Base-by-base conservation (phyloP, 2,888 invertebrate genomes). In the Labia minor region DNA sequence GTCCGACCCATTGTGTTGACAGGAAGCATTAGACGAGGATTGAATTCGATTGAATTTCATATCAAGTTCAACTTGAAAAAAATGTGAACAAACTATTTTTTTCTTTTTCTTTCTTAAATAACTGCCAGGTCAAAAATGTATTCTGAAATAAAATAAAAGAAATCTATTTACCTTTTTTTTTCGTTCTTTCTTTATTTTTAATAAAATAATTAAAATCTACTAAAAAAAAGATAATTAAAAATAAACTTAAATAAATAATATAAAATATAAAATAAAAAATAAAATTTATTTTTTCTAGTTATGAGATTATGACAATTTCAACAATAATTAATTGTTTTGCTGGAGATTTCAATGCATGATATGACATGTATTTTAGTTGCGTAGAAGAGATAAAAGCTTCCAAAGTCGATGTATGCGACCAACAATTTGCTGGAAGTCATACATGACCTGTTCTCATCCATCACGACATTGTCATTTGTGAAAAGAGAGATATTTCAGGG, bases 371-470 rank as follows among this genome's bases (percentile, higher is more conserved):
- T 6, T 33, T 11, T 6, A 33, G 33, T n/a, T 8, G 11, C 11
- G 33, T 33, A 8, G 6, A 33, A 8, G 33, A 33, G 33, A 33
- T 11, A 33, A 33, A 33, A 33, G 33, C 6, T 6, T 8, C 33
- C 33, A 33, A 33, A 11, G 33, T 33, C 6, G 33, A 11, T 6
- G 6, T 11, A 33, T 11, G 11, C 33, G 11, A 6, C 14, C 14
- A 16, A 14, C 49, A 4, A 49, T 3, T 16, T n/a, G 16, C 6
- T 11, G 14, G 2, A 49, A 49, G 8, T 49, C 49, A 49, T 14
- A 49, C 49, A 49, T 49, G 49, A 49, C 49, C 49, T 49, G 49
- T 49, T 49, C 49, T 14, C 49, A 49, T 49, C 49, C 49, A 49
- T 49, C 49, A 49, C 3, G 49, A 11, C 16, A n/a, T 49, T 49